Evolutionary conservation across 2,888 invertebrate genomes (phyloP), one percentile per base, ranked within the genome.

Genomic region (Leptura quadrifasciata): DNA sequence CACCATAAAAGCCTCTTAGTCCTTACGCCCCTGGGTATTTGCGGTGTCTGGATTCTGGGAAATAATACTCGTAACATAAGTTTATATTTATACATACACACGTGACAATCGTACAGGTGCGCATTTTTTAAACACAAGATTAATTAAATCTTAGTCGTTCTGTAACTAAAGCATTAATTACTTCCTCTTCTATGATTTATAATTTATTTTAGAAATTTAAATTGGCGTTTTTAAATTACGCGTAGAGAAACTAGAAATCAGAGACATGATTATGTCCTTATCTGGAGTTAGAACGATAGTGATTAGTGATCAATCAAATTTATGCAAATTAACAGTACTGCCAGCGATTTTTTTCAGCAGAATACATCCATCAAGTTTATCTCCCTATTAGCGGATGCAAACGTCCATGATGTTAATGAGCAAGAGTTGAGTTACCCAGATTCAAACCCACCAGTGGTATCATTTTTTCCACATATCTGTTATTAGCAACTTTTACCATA

Each of bases 311-410:
- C 61, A 17, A 61, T 17, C 17, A 27, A 67, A 24, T 54, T n/a
- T 67, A 67, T 67, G 67, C 67, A 67, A 67, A 67, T 54, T 67
- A 67, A 15, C 12, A 15, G 47, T 21, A 20, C n/a, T 47, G 47
- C 21, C 18, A 8, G 4, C 18, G 31, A 61, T 61, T 61, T 31
- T 15, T 21, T 17, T 31, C 24, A 17, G 18, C 52, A 64, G 64
- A 64, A 39, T 52, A n/a, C n/a, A 47, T 64, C 64, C 20, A 24
- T 47, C 17, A 35, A 61, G 35, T 61, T 61, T 61, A 61, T 61
- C 27, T 35, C 35, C 61, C 61, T 12, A 61, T 61, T 35, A 61
- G 18, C 61, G 18, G 61, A 61, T 61, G 61, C 17, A 31, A 17
- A 61, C 31, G 12, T 61, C 5, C 31, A n/a, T 18, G 61, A 35